phyloP scores from a whole-genome alignment of 2,113 vertebrate species.

The Tursiops truncatus region DNA sequence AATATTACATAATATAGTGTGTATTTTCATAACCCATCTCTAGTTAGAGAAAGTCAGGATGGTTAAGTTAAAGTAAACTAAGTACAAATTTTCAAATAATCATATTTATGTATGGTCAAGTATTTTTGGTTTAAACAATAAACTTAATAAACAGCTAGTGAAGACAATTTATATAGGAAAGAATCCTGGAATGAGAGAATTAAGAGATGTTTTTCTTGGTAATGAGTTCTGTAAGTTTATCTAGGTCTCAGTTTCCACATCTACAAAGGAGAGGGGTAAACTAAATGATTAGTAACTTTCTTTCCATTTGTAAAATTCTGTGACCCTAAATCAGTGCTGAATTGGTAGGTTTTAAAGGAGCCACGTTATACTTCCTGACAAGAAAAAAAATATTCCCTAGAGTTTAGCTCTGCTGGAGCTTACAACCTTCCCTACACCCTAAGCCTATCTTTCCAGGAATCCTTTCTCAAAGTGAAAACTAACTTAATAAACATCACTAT shows the following conservation, averaged over 20 bases:
- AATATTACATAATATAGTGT: neutral
- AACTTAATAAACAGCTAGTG: neutral
- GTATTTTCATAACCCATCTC: neutral
- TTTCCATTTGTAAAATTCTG: neutral
- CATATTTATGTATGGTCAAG: neutral
- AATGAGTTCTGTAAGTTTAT: neutral
- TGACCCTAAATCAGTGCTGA: neutral
- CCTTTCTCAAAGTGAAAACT: neutral
- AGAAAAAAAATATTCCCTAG: neutral
- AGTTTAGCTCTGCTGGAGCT: neutral
- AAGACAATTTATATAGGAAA: conserved; percentile 21
- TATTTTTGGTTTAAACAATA: conserved; percentile 14
- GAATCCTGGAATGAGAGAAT: neutral
- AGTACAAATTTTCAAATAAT: conserved; percentile 7
- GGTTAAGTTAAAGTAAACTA: neutral
- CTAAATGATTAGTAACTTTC: neutral
- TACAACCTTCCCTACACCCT: no score
- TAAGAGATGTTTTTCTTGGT: neutral
- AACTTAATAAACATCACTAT: neutral
- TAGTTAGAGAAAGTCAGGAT: neutral
- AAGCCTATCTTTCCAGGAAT: neutral
- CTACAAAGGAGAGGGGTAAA: neutral
- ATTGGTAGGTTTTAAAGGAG: neutral
- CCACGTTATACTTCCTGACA: neutral
- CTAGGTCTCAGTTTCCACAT: neutral